Evolutionary conservation across 2,113 vertebrate genomes (phyloP), one percentile per base, ranked within the genome.

Genomic region (Antennarius striatus): DNA sequence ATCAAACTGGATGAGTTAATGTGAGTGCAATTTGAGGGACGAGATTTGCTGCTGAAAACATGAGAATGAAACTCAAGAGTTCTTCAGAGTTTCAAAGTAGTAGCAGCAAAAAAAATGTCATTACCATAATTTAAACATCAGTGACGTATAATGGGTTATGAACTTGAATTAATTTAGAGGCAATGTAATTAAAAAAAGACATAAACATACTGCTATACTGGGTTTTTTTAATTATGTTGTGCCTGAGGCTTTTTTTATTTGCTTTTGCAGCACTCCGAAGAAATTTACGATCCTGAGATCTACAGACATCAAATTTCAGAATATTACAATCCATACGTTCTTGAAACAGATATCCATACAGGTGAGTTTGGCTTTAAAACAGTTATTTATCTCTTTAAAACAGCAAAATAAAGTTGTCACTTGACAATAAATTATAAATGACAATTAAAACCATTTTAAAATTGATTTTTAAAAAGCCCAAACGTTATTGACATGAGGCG

Each of bases 251-350:
- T 85, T 73, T 88, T 83, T 81, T 70, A 49, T 89, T 57, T 80
- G 5, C n/a, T 69, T 22, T 56, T 56, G 5, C 83, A 98, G 95
- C 94, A 94, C 73, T 90, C 95, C 29, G 98, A 99, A 90, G 98
- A 99, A 63, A 94, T 98, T 86, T 99, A 96, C 43, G 98, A 98
- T 29, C 77, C 95, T 47, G 97, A 99, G 54, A 93, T 96, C 77
- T 99, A 96, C 90, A 94, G 96, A 84, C 94, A 93, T 47, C 91
- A 92, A 4, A 94, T 96, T 54, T 88, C 96, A 64, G 97, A 97
- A 82, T 98, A 98, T 91, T 98, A 96, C 82, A 93, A 95, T 90
- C 92, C 93, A 2, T 98, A 96, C 80, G 91, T 98, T 73, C 93
- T 95, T 50, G 96, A 98, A 84, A 88, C 93, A 89, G 96, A 98